phyloP scores from a whole-genome alignment of 2,888 invertebrate species.

The Amiota communis region DNA sequence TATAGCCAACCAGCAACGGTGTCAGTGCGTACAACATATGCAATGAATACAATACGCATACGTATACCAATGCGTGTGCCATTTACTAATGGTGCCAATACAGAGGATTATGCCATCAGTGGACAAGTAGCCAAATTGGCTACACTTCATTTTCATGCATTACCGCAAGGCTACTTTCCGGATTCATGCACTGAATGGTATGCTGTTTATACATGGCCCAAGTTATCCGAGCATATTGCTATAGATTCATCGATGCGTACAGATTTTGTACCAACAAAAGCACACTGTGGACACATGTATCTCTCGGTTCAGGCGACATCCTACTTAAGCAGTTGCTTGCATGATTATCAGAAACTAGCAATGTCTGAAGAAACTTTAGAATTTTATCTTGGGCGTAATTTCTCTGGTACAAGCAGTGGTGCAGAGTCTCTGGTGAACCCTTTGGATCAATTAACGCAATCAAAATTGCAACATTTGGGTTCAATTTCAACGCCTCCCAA shows the following conservation, averaged over 20 bases:
- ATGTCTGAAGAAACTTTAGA: constrained; percentile 60
- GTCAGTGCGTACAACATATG: constrained; percentile 81
- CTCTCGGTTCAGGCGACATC: constrained; percentile 82
- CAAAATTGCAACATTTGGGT: constrained; percentile 77
- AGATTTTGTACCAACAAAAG: constrained; percentile 86
- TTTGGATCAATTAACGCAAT: constrained; percentile 83
- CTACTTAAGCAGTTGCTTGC: constrained; percentile 84
- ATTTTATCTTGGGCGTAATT: constrained; percentile 67
- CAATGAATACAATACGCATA: constrained; percentile 72
- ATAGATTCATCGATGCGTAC: constrained; percentile 91
- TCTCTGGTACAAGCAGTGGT: constrained; percentile 74
- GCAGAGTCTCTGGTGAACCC: constrained; percentile 76
- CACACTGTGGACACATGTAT: constrained; percentile 80
- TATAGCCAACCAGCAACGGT: constrained; percentile 77
- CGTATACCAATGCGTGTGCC: constrained; percentile 64
- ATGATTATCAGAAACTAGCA: constrained; percentile 81
- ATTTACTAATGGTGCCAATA: constrained; percentile 52
- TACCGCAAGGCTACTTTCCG: constrained; percentile 89
- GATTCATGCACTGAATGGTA: constrained; percentile 86
- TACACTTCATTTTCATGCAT: constrained; percentile 72
- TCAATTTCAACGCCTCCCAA: neutral
- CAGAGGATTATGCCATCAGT: constrained; percentile 51
- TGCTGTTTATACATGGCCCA: constrained; percentile 89
- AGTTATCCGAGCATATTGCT: constrained; percentile 87
- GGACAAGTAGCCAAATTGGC: constrained; percentile 46